These are phyloP conservation scores for Abramis brama DNA, from an alignment of 2,113 vertebrate genomes.

Conservation along the genomic window DNA sequence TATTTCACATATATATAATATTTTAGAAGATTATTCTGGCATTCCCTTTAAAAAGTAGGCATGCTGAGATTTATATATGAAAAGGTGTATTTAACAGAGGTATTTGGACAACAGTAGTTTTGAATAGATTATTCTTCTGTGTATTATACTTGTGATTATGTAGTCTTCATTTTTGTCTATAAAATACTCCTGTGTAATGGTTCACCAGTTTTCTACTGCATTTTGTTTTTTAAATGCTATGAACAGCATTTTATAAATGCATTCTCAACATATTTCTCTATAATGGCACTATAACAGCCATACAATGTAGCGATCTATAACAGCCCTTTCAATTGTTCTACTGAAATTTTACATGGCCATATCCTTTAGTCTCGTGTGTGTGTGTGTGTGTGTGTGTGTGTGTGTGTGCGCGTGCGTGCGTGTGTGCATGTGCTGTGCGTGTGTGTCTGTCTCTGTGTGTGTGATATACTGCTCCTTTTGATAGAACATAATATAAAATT, in stretches of 20 bases:
- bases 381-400: too few relatives aligned
- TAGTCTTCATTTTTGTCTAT: neutral
- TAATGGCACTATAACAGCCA: neutral
- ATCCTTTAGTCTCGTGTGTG: neutral
- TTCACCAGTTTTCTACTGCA: neutral
- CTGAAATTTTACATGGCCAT: neutral
- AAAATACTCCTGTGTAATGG: neutral
- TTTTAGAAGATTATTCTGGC: constrained; percentile 13
- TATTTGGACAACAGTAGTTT: constrained; percentile 9
- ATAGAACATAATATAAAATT: too few relatives aligned
- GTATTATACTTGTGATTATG: neutral
- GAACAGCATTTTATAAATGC: neutral
- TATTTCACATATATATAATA: neutral
- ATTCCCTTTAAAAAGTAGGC: constrained; percentile 35
- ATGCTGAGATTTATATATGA: constrained; percentile 16
- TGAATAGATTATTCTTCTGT: neutral
- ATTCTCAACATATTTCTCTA: neutral
- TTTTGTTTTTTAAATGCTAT: neutral
- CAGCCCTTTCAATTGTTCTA: neutral
- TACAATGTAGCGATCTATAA: neutral
- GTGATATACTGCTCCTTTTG: too few relatives aligned
- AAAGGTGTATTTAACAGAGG: constrained; percentile 24
- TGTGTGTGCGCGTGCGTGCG: too few relatives aligned
- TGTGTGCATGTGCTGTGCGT: too few relatives aligned
- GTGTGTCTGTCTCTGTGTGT: too few relatives aligned